Base-by-base conservation (phyloP, 2,797 vertebrate genomes). In the Tiaroga cobitis region DNA sequence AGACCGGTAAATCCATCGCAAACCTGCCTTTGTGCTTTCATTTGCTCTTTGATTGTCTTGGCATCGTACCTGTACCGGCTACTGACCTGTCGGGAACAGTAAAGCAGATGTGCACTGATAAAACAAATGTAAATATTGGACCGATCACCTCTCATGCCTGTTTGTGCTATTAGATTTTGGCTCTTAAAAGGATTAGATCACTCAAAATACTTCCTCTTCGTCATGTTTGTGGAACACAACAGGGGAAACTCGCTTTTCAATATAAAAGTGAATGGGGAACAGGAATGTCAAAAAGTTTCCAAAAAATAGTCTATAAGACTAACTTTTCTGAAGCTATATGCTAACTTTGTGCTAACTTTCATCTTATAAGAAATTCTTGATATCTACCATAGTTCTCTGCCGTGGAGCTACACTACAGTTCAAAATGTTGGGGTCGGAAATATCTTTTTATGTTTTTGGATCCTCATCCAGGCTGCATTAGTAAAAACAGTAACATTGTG, bases 31-130 rank as follows among this genome's bases (percentile, higher is more conserved):
- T 37, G 39, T 76, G 69, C 68, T 83, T 76, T 61, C 43, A 67
- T 61, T 82, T 29, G 73, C 74, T 37, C 65, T 74, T 49, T 70
- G 74, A 88, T 51, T 80, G 73, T 63, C 41, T 80, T 82, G 49
- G 61, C 51, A 76, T 80, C 67, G 24, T 39, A 37, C 29, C 15
- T 32, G 63, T 18, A 65, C 11, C 80, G 59, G 26, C 32, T 32
- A 78, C 21, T 65, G 72, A 43, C 26, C 26, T 37, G 70, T 68
- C 56, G 21, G 75, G 34, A 63, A 76, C 41, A 37, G 63, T 37
- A 29, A 41, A 41, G 43, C 82, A 56, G 63, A 77, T 54, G n/a
- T 32, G 34, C 19, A 56, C 69, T 76, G 39, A 10, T 34, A 81
- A 63, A 82, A 65, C 49, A 7, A 18, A 43, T 46, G 81, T 26